Evolutionary conservation across 2,888 invertebrate genomes (phyloP).

Genomic region (Orthosia gothica): DNA sequence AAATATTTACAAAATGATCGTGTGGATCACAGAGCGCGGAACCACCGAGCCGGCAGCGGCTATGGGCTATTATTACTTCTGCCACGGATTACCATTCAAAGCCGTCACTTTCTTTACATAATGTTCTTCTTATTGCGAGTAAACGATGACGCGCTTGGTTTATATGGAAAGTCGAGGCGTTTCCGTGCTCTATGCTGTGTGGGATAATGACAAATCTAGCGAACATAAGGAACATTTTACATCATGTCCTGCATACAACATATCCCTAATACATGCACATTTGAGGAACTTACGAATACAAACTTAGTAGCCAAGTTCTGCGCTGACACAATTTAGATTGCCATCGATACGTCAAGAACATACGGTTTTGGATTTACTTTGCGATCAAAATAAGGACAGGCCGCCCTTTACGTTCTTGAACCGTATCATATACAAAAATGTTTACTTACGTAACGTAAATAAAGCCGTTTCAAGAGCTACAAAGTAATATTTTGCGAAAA

Average conservation of each 20-base stretch:
- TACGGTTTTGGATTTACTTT: neutral
- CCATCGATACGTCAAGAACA: neutral
- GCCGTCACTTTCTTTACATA: too few species aligned
- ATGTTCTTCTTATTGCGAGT: too few species aligned
- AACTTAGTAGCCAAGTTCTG: neutral
- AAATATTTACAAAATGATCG: conserved; percentile 60
- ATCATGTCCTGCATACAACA: neutral
- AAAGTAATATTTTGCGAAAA: neutral
- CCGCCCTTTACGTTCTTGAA: neutral
- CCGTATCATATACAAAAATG: neutral
- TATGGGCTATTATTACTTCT: neutral
- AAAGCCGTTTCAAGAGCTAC: too few species aligned
- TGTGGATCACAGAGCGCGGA: neutral
- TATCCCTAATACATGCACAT: neutral
- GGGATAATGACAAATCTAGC: neutral
- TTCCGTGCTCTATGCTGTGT: neutral
- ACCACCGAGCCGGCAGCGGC: neutral
- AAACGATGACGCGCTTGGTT: neutral
- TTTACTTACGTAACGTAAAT: neutral
- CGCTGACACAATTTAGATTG: neutral
- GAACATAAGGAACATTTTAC: neutral
- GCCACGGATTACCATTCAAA: too few species aligned
- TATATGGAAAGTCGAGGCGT: neutral
- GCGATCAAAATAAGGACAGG: conserved; percentile 15
- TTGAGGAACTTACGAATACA: neutral